Percentiles rank a stretch among this genome's conserved stretches.
These are phyloP conservation scores for Tinamus guttatus DNA, from an alignment of 2,113 vertebrate species.

Conservation along the genomic window DNA sequence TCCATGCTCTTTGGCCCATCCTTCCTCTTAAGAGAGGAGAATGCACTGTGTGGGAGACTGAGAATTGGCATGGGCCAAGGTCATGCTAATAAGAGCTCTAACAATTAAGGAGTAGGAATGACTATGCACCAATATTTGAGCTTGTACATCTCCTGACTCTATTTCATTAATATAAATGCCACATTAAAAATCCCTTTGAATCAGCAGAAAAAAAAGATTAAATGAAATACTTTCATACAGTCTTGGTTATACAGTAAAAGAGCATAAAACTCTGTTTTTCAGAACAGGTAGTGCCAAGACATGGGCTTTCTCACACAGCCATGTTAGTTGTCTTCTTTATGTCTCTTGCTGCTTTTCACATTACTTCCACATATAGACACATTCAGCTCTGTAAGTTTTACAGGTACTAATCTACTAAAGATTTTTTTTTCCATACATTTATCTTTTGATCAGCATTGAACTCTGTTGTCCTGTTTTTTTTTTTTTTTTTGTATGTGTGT, in stretches of 20 bases:
- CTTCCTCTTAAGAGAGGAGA: neutral
- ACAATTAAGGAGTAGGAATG: neutral
- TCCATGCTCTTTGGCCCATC: neutral
- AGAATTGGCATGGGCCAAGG: neutral
- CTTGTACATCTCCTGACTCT: neutral
- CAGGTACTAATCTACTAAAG: neutral
- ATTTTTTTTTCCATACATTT: neutral
- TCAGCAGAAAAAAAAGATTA: neutral
- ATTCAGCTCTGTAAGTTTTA: neutral
- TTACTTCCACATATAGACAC: neutral
- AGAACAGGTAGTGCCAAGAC: neutral
- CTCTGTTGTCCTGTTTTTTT: neutral
- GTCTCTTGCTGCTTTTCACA: neutral
- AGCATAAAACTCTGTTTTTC: neutral
- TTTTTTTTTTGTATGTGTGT: neutral
- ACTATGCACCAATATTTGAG: neutral
- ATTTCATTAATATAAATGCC: neutral
- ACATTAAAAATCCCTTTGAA: neutral
- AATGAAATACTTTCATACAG: neutral
- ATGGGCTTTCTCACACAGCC: neutral
- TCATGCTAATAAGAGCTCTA: neutral
- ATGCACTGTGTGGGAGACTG: neutral
- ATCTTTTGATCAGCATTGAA: neutral
- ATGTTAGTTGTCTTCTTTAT: neutral
- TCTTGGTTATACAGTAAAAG: neutral